phyloP scores from a whole-genome alignment of 2,113 vertebrate species.

The Laticauda colubrina region DNA sequence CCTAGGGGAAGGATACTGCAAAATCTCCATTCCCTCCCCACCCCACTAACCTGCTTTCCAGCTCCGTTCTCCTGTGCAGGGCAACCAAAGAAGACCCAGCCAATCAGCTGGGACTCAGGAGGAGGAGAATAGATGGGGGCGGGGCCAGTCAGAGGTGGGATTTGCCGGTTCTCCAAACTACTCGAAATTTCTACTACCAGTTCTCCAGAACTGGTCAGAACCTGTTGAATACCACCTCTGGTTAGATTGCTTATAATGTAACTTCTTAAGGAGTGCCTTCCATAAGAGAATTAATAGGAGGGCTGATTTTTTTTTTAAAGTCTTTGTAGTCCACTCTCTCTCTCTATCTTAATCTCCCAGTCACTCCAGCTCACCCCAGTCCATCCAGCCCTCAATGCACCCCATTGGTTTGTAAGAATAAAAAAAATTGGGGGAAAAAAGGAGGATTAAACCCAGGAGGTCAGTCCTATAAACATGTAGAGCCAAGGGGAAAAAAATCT shows the following conservation, averaged over 20 bases:
- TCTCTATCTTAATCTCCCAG: background rate
- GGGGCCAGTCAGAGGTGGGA: too few species aligned
- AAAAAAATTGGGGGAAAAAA: background rate
- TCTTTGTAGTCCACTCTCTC: background rate
- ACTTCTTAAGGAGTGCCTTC: constrained; percentile 31
- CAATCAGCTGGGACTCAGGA: too few species aligned
- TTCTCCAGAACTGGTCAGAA: too few species aligned
- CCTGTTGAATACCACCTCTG: background rate
- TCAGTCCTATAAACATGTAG: background rate
- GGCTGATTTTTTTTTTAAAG: constrained; percentile 37
- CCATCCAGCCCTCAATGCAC: constrained; percentile 5
- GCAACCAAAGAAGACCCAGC: too few species aligned
- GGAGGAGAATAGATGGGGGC: too few species aligned
- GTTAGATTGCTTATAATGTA: constrained; percentile 40
- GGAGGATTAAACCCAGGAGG: background rate
- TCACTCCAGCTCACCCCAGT: background rate
- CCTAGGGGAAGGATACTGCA: too few species aligned
- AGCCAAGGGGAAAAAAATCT: background rate
- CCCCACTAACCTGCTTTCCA: too few species aligned
- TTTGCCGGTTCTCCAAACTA: too few species aligned
- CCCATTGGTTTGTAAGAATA: constrained; percentile 31
- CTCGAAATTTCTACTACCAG: too few species aligned
- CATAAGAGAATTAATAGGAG: constrained; percentile 44
- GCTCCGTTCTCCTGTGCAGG: too few species aligned
- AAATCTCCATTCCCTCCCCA: too few species aligned